A percentile compares a stretch with the other conserved stretches of the same genome.
Evolutionary conservation across 2,797 vertebrate genomes (phyloP).

Genomic region (Coluber constrictor): DNA sequence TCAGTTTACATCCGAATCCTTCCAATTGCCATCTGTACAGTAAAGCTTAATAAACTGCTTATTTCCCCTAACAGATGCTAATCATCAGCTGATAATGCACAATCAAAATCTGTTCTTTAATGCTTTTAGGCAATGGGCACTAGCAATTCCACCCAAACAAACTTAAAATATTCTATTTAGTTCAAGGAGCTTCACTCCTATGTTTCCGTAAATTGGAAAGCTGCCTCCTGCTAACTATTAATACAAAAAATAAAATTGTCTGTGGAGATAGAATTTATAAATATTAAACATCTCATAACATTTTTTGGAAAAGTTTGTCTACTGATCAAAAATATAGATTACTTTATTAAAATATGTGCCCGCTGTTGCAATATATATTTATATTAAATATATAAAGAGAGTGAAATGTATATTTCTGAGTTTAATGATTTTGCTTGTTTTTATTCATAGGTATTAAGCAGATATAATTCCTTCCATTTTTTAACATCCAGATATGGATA

Average conservation of each 20-base stretch:
- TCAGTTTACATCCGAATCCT: constrained; percentile 59
- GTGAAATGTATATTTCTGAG: neutral
- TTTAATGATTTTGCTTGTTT: neutral
- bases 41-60: constrained; percentile 63
- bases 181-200: neutral
- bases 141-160: constrained; percentile 6
- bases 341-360: neutral
- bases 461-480: neutral
- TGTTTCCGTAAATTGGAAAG: neutral
- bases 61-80: constrained; percentile 49
- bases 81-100: constrained; percentile 42
- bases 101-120: constrained; percentile 49
- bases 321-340: constrained; percentile 7
- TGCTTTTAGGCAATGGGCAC: constrained; percentile 38
- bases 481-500: neutral
- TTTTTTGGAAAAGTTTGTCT: neutral
- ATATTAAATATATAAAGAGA: neutral
- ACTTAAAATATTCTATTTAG: neutral
- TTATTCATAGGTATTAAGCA: neutral
- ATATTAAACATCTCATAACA: neutral
- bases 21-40: constrained; percentile 70
- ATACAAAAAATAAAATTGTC: constrained; percentile 27
- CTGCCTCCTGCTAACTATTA: constrained; percentile 20
- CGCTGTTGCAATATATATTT: neutral
- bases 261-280: constrained; percentile 18